A percentile compares a stretch with the other conserved stretches of the same genome.
These are phyloP conservation scores for Corythornis leucogaster DNA, from an alignment of 2,797 vertebrate genomes.

Conservation along the genomic window DNA sequence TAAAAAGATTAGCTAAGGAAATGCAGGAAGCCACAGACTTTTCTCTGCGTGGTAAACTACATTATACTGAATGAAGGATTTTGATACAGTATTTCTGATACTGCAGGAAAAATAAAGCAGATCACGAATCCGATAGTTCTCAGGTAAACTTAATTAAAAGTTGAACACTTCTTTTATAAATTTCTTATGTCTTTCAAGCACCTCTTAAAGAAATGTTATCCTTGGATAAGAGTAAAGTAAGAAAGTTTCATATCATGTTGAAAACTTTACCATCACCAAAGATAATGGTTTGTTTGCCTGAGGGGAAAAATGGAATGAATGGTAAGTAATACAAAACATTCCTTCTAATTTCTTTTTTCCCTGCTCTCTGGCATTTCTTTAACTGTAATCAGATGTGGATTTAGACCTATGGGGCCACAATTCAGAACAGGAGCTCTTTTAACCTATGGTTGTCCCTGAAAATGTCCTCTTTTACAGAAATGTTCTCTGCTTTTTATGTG, in stretches of 20 bases:
- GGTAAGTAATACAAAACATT: constrained; percentile 36
- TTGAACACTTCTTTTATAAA: background rate
- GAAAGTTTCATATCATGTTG: constrained; percentile 1
- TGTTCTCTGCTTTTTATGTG: background rate
- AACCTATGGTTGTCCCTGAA: background rate
- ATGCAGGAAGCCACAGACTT: constrained; percentile 21
- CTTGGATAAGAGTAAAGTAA: background rate
- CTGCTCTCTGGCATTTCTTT: background rate
- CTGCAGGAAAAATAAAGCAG: constrained; percentile 12
- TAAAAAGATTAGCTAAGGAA: constrained; percentile 54
- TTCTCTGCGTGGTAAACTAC: constrained; percentile 20
- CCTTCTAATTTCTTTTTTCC: background rate
- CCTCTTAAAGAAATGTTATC: background rate
- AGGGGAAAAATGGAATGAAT: background rate
- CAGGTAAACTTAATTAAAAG: constrained; percentile 60
- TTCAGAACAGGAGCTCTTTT: constrained; percentile 26
- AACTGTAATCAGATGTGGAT: background rate
- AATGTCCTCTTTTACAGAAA: background rate
- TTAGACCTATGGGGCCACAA: background rate
- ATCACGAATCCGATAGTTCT: background rate
- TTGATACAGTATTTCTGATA: constrained; percentile 41
- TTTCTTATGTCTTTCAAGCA: background rate
- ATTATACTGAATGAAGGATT: constrained; percentile 29
- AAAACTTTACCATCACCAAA: constrained; percentile 32
- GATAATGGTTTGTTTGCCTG: constrained; percentile 34